Percentiles rank a stretch among this genome's conserved stretches.
phyloP scores from a whole-genome alignment of 2,113 vertebrate species.

The Triplophysa tibetana region DNA sequence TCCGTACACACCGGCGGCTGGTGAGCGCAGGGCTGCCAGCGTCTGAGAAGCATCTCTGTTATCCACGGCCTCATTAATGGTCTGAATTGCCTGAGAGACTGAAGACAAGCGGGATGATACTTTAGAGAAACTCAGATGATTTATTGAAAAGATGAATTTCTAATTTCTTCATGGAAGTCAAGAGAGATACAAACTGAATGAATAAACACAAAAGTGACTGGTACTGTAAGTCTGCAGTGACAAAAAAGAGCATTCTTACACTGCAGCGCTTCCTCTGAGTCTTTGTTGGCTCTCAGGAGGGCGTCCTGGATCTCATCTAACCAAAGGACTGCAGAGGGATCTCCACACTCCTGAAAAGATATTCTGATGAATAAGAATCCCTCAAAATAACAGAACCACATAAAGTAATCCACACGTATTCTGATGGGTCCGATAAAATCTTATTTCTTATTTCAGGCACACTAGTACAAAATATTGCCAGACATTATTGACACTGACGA shows the following conservation, averaged over 20 bases:
- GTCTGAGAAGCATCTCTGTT: slow-evolving; percentile 77
- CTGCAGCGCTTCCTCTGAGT: slow-evolving; percentile 85
- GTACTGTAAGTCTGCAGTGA: background rate
- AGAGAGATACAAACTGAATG: background rate
- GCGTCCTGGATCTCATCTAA: slow-evolving; percentile 96
- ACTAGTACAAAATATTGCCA: background rate
- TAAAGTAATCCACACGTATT: background rate
- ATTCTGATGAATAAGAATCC: background rate
- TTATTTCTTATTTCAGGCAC: background rate
- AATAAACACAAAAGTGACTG: background rate
- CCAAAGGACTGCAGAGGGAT: slow-evolving; percentile 95
- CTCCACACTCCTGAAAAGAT: slow-evolving; percentile 84
- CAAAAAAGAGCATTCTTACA: slow-evolving; percentile 75
- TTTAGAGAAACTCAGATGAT: background rate
- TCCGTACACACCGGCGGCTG: slow-evolving; percentile 86
- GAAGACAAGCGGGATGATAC: background rate
- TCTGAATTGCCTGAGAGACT: slow-evolving; percentile 91
- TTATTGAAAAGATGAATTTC: background rate
- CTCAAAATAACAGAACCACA: background rate
- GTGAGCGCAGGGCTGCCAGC: slow-evolving; percentile 78
- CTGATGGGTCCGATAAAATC: background rate
- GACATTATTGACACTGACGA: no score
- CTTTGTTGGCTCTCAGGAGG: slow-evolving; percentile 85
- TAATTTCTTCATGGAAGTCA: background rate
- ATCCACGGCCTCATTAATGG: slow-evolving; percentile 89